phyloP scores from a whole-genome alignment of 2,797 vertebrate species.

The Sphenopsis melanotis region DNA sequence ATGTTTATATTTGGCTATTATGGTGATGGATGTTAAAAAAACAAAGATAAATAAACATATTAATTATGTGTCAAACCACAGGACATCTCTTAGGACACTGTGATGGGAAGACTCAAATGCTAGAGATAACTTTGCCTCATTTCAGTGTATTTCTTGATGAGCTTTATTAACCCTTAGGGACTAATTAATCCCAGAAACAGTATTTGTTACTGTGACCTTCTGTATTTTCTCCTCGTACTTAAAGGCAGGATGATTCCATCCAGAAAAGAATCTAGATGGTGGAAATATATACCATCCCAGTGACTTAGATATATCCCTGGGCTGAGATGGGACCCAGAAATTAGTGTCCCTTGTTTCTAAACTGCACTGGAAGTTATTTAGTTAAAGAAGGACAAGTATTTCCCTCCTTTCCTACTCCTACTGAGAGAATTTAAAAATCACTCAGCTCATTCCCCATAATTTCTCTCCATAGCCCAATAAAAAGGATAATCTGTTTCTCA shows the following conservation, averaged over 20 bases:
- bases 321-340: not conserved
- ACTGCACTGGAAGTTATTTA: not conserved
- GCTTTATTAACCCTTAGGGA: conserved; percentile 36
- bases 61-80: conserved; percentile 60
- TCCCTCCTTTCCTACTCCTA: not conserved
- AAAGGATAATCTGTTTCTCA: not conserved
- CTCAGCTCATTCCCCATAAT: conserved; percentile 13
- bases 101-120: not conserved
- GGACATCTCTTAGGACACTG: conserved; percentile 9
- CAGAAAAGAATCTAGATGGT: not conserved
- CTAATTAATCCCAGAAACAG: not conserved
- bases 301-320: not conserved
- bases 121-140: not conserved
- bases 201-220: not conserved
- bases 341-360: not conserved
- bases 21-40: not conserved
- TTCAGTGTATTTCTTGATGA: not conserved
- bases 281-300: fast-evolving
- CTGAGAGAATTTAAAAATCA: conserved; percentile 14
- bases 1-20: conserved; percentile 26
- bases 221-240: not conserved
- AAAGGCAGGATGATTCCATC: not conserved
- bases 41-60: conserved; percentile 37
- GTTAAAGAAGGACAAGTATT: not conserved
- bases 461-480: conserved; percentile 38